Percentiles rank a stretch among this genome's conserved stretches.
Evolutionary conservation across 2,113 vertebrate genomes (phyloP).

Genomic region (Donacobius atricapilla): DNA sequence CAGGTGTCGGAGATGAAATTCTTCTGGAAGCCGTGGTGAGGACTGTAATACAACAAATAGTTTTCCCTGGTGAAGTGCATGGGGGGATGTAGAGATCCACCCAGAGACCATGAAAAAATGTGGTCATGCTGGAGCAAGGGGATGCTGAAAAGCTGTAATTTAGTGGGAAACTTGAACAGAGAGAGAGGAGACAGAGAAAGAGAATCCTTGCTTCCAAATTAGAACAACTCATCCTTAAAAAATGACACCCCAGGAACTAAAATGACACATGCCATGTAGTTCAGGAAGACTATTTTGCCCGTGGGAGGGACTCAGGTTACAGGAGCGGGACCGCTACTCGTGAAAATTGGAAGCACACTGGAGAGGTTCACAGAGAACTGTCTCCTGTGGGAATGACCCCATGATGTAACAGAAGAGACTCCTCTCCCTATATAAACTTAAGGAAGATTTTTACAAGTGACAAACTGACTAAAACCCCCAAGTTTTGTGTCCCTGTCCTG

Average conservation of each 20-base stretch:
- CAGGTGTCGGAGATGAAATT: fast-evolving
- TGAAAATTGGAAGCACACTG: not conserved
- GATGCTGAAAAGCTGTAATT: not conserved
- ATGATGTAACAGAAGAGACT: not conserved
- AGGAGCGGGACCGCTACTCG: not conserved
- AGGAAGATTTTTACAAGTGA: not conserved
- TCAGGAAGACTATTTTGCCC: not conserved
- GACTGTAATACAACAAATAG: too few species aligned
- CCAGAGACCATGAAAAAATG: fast-evolving
- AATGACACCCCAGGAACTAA: not conserved
- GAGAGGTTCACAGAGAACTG: not conserved
- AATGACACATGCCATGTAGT: not conserved
- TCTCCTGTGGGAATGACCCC: not conserved
- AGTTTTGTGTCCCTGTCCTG: not conserved
- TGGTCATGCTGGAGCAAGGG: not conserved
- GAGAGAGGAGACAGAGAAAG: not conserved
- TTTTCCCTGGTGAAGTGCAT: not conserved
- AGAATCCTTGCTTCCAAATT: not conserved
- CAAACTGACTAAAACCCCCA: not conserved
- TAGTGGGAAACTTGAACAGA: not conserved
- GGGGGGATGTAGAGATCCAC: not conserved
- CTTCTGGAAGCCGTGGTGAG: too few species aligned
- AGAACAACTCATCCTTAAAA: not conserved
- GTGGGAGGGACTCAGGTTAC: not conserved
- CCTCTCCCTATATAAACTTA: not conserved